Base-by-base conservation (phyloP, 2,888 invertebrate species). In the Uloborus plumipes region DNA sequence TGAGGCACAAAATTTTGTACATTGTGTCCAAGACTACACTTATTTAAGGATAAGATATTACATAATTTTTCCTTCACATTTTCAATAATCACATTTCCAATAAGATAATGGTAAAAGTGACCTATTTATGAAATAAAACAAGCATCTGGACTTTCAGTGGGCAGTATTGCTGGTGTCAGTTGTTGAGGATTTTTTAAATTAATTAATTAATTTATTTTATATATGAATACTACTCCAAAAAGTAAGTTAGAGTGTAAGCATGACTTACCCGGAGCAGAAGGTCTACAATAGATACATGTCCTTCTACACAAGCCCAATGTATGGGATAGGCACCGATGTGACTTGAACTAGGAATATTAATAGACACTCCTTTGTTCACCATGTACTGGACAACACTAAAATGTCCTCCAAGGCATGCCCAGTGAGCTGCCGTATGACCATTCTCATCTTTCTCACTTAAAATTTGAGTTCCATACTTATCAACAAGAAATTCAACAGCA, bases 301-400 rank as follows among this genome's bases (percentile, higher is more conserved):
- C 97, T 89, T 97, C 96, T 55, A 96, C 92, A 88, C 96, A 96
- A 0, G 97, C 96, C 97, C 97, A 97, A 88, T 97, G 97, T 85
- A 97, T 95, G 0, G 97, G 97, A 39, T 94, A 91, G 0, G 96
- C 96, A 0, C 96, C 96, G 90, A 95, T 94, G 1, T 94, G 95
- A 66, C 96, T 95, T 67, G 95, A 90, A 87, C 96, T 96, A 0
- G 95, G 94, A 58, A 95, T 91, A 89, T 97, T 95, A 9, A 96
- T 93, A 0, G 95, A 95, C 3, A 94, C 94, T 31, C 93, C 94
- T 72, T 94, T 90, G 88, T 96, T 95, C 18, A 96, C 93, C 73
- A 97, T 91, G 88, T 94, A 95, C 7, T 95, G 91, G 93, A 96
- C 94, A 73, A 96, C 90, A 88, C 95, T 94, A n/a, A 95, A 94